Evolutionary conservation across 2,888 invertebrate genomes (phyloP).

Genomic region (Erpobdella octoculata): DNA sequence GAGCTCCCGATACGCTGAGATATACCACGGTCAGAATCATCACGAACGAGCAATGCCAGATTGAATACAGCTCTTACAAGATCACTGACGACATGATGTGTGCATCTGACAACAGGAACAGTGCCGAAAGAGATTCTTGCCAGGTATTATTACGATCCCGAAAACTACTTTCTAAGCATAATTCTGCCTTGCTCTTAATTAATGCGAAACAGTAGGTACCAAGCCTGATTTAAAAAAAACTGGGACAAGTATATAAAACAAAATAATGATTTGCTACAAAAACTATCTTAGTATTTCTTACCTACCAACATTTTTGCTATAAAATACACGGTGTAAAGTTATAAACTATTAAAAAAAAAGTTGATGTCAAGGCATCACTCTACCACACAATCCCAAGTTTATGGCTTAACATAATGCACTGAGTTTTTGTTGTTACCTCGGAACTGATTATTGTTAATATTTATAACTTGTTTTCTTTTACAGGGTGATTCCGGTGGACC

Average conservation of each 20-base stretch:
- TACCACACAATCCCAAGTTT: too few relatives aligned
- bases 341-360: too few relatives aligned
- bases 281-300: background rate
- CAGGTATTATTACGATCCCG: slow-evolving; percentile 19
- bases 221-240: too few relatives aligned
- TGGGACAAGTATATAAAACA: too few relatives aligned
- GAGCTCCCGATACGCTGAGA: background rate
- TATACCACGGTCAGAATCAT: slow-evolving; percentile 21
- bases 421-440: too few relatives aligned
- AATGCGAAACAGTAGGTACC: too few relatives aligned
- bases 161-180: too few relatives aligned
- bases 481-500: slow-evolving; percentile 36
- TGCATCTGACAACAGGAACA: slow-evolving; percentile 17
- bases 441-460: too few relatives aligned
- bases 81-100: slow-evolving; percentile 30
- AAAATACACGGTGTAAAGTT: background rate
- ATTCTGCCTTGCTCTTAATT: too few relatives aligned
- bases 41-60: slow-evolving; percentile 19
- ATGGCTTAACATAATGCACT: too few relatives aligned
- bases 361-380: too few relatives aligned
- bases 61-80: background rate
- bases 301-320: background rate
- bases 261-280: background rate
- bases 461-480: too few relatives aligned
- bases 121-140: slow-evolving; percentile 22